Conservation (phyloP, 2,113 vertebrate genomes). For the Cryptomyrus ogoouensis region DNA sequence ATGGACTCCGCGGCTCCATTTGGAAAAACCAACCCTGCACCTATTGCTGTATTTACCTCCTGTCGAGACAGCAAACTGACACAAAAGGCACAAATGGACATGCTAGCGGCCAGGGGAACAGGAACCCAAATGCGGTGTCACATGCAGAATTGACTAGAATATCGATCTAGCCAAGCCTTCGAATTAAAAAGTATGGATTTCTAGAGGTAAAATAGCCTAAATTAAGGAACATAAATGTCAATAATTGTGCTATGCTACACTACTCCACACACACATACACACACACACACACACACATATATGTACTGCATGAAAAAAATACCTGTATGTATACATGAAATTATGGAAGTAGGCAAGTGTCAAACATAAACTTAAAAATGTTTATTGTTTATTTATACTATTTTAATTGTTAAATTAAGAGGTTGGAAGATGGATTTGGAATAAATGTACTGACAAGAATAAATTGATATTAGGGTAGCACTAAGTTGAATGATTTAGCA, state of each 20-base stretch:
- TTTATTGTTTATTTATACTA: neutral
- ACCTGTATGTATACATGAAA: neutral
- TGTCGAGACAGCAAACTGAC: constrained; percentile 39
- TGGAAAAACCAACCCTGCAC: constrained; percentile 34
- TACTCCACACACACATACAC: neutral
- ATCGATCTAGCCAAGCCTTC: neutral
- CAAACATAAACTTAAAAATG: neutral
- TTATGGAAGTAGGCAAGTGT: neutral
- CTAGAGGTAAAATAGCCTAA: neutral
- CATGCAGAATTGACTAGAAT: neutral
- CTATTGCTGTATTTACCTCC: constrained; percentile 26
- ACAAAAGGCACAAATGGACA: constrained; percentile 52
- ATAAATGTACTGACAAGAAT: neutral
- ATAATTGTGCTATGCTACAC: neutral
- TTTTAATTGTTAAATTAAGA: neutral
- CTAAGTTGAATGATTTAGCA: neutral
- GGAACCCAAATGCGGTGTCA: constrained; percentile 3
- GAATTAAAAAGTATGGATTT: neutral
- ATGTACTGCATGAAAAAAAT: neutral
- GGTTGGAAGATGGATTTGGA: neutral
- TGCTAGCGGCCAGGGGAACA: neutral
- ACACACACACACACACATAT: neutral
- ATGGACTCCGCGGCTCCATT: constrained; percentile 38
- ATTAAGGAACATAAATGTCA: neutral
- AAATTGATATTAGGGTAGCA: neutral